Percentiles rank a stretch among this genome's conserved stretches.
phyloP scores from a whole-genome alignment of 2,113 vertebrate genomes.

The Cacatua alba region DNA sequence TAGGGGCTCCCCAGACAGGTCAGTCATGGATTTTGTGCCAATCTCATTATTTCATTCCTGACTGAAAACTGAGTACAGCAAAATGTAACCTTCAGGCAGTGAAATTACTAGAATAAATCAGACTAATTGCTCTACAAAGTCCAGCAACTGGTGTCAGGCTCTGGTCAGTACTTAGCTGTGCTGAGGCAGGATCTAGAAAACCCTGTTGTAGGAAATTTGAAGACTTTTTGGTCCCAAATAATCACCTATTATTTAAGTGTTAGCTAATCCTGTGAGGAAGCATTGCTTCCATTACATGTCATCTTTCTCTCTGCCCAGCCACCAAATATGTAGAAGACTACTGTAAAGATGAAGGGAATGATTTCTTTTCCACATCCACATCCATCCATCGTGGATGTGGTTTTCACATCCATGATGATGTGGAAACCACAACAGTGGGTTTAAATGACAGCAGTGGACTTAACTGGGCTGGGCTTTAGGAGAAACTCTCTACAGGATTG shows the following conservation, averaged over 20 bases:
- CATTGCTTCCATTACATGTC: background rate
- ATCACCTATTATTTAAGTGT: background rate
- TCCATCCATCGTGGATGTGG: background rate
- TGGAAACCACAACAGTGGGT: background rate
- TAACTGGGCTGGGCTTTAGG: background rate
- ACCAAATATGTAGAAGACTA: background rate
- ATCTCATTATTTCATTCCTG: background rate
- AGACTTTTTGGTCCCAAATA: background rate
- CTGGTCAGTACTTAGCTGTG: background rate
- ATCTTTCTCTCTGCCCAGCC: background rate
- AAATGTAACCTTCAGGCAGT: background rate
- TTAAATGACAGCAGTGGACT: background rate
- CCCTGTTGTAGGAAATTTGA: background rate
- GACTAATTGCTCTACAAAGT: background rate
- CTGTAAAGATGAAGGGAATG: background rate
- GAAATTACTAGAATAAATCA: background rate
- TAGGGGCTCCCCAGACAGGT: background rate
- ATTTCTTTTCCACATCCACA: background rate
- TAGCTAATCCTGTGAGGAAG: background rate
- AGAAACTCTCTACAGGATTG: background rate
- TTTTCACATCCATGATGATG: background rate
- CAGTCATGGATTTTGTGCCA: background rate
- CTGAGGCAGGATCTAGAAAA: background rate
- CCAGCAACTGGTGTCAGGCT: background rate
- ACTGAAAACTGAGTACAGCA: background rate